A percentile compares a stretch with the other conserved stretches of the same genome.
These are phyloP conservation scores for Epizoanthus ramosus DNA, from an alignment of 92 coral and sea anemone species.

Conservation along the genomic window DNA sequence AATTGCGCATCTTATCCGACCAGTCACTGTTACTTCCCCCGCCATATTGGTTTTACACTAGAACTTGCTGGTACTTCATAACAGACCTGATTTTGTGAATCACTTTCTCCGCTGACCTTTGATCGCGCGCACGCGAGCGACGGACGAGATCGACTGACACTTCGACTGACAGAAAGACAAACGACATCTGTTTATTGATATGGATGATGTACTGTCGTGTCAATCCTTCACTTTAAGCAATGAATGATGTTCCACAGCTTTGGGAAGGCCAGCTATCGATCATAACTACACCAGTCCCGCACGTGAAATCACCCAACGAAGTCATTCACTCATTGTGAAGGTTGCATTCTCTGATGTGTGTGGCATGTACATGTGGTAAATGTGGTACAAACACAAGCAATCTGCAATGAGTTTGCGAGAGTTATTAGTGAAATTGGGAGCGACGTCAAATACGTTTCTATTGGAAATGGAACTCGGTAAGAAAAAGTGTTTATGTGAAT, in stretches of 20 bases:
- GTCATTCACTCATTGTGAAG: slow-evolving; percentile 91
- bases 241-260: slow-evolving; percentile 92
- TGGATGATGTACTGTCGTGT: too few species aligned
- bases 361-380: too few species aligned
- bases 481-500: not conserved
- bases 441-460: slow-evolving; percentile 81
- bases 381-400: slow-evolving; percentile 78
- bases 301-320: slow-evolving; percentile 78
- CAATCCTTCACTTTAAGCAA: slow-evolving; percentile 7
- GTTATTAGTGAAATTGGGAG: slow-evolving; percentile 94
- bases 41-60: slow-evolving; percentile 63
- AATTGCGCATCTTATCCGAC: slow-evolving; percentile 60
- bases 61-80: too few species aligned
- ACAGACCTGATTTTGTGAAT: too few species aligned
- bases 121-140: too few species aligned
- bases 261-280: slow-evolving; percentile 92
- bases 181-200: too few species aligned
- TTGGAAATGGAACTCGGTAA: slow-evolving; percentile 95
- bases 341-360: slow-evolving; percentile 90
- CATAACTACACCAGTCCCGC: slow-evolving; percentile 90
- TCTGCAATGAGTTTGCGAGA: slow-evolving; percentile 94
- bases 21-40: slow-evolving; percentile 74
- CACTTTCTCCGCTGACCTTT: too few species aligned
- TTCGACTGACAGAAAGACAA: too few species aligned
- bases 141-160: too few species aligned